Evolutionary conservation across 1,140 invertebrate genomes (phyloP).

Genomic region (Drosophila mayri): DNA sequence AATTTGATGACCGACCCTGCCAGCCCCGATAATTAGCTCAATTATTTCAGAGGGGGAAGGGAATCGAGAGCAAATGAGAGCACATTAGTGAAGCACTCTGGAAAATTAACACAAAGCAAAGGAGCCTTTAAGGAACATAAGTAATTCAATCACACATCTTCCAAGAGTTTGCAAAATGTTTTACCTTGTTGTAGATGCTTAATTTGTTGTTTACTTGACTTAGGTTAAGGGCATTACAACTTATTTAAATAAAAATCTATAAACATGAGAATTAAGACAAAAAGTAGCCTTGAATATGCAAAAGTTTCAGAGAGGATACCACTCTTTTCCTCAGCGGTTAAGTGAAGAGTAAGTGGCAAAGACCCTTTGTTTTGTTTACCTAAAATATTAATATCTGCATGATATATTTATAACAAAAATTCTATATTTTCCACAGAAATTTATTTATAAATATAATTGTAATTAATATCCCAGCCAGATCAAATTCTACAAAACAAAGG

Average conservation of each 20-base stretch:
- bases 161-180: not conserved
- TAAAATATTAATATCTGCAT: not conserved
- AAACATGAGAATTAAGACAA: not conserved
- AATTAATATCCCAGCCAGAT: not conserved
- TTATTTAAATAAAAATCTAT: not conserved
- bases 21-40: conserved; percentile 39
- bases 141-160: not conserved
- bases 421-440: not conserved
- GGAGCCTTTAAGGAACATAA: not conserved
- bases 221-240: not conserved
- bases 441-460: not conserved
- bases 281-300: not conserved
- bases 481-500: not conserved
- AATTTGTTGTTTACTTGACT: not conserved
- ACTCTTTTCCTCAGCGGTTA: no score
- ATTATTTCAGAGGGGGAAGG: conserved; percentile 16
- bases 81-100: conserved; percentile 29
- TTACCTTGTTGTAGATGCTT: no score
- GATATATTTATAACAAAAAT: not conserved
- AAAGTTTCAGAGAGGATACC: no score
- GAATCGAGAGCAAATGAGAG: not conserved
- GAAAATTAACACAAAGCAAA: conserved; percentile 5
- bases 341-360: not conserved
- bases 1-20: conserved; percentile 44
- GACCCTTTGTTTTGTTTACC: not conserved